Conservation (phyloP, 2,888 invertebrate genomes). For the Caenorhabditis sp. region DNA sequence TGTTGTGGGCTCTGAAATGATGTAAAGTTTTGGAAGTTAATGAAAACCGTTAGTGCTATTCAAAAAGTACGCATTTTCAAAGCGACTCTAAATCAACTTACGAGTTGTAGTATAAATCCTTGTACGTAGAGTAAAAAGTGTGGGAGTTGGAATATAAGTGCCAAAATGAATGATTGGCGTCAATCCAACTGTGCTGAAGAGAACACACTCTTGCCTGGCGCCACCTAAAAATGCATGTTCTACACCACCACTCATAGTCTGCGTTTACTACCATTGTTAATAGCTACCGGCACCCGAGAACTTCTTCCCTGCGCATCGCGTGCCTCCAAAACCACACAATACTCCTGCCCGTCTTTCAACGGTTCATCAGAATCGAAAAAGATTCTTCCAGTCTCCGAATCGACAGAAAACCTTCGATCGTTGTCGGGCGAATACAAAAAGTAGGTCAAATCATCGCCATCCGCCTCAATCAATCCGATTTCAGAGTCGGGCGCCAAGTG, state of each 20-base stretch:
- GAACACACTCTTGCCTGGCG: conserved; percentile 24
- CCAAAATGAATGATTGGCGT: conserved; percentile 44
- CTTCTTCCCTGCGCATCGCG: conserved; percentile 51
- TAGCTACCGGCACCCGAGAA: conserved; percentile 57
- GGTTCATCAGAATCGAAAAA: conserved; percentile 38
- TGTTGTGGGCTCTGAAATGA: conserved; percentile 28
- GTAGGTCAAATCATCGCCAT: conserved; percentile 51
- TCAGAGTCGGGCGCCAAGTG: conserved; percentile 21
- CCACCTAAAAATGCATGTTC: conserved; percentile 42
- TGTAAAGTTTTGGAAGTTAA: no score
- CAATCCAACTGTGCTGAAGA: conserved; percentile 41
- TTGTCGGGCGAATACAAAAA: conserved; percentile 59
- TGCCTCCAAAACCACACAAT: conserved; percentile 60
- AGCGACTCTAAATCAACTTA: background rate
- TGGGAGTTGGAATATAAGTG: conserved; percentile 11
- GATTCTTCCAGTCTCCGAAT: conserved; percentile 46
- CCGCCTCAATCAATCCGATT: conserved; percentile 55
- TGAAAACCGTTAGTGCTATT: no score
- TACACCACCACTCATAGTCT: no score
- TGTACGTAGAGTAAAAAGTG: conserved; percentile 2
- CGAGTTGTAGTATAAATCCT: background rate
- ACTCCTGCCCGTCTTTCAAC: conserved; percentile 39
- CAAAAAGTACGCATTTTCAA: background rate
- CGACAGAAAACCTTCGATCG: conserved; percentile 44
- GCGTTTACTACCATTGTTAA: conserved; percentile 63